Evolutionary conservation across 2,797 vertebrate species (phyloP).

Genomic region (Peromyscus eremicus): DNA sequence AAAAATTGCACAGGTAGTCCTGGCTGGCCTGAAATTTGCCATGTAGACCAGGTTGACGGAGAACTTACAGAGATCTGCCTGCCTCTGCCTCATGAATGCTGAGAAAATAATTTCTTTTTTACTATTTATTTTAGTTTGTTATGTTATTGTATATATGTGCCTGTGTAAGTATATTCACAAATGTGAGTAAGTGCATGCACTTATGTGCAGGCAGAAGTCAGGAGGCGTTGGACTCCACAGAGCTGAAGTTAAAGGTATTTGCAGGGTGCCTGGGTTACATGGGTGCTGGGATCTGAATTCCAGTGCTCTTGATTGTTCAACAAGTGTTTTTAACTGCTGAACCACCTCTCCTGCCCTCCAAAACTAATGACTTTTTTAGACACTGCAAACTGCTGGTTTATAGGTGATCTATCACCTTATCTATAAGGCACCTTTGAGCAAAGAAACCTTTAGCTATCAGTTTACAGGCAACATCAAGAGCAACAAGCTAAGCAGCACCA

Average conservation of each 20-base stretch:
- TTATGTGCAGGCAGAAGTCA: background rate
- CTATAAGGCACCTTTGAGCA: background rate
- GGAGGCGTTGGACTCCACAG: background rate
- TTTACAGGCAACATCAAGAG: constrained; percentile 31
- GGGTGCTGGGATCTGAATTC: background rate
- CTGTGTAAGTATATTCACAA: background rate
- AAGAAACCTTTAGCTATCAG: background rate
- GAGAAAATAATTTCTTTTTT: background rate
- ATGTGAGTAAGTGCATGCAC: background rate
- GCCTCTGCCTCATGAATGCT: background rate
- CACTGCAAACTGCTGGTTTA: constrained; percentile 38
- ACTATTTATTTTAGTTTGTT: background rate
- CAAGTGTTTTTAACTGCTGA: background rate
- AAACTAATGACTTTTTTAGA: constrained; percentile 30
- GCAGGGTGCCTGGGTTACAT: too few relatives aligned
- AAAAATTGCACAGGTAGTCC: background rate
- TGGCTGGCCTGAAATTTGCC: background rate
- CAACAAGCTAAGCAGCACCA: background rate
- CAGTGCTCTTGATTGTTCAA: background rate
- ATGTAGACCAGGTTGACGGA: background rate
- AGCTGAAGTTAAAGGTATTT: background rate
- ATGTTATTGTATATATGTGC: background rate
- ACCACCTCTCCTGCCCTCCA: background rate
- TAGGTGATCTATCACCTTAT: background rate
- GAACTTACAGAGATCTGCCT: background rate